Base-by-base conservation (phyloP, 2,797 vertebrate species). In the Neoniphon sammara region DNA sequence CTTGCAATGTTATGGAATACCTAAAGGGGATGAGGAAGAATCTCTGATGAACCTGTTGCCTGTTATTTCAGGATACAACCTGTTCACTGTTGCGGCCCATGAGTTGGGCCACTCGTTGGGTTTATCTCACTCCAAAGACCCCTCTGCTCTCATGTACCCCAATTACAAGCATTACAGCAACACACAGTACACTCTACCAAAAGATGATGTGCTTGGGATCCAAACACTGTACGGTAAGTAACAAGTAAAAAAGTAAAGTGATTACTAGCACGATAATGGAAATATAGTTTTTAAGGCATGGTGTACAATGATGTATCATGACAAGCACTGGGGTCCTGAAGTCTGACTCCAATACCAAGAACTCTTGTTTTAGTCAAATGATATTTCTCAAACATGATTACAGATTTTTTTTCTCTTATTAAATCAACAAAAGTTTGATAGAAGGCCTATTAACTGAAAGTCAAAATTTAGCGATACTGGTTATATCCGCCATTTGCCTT, bases 11-110 rank as follows among this genome's bases (percentile, higher is more conserved):
- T 4, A n/a, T 47, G 44, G 44, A 46, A 17, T 14, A 15, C 15
- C 15, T 17, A 7, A 18, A 20, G n/a, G 47, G 47, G 10, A 34
- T 5, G 20, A 50, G n/a, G n/a, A 50, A 11, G 20, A 50, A 20
- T 50, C 47, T 50, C 6, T 20, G 20, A 11, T 50, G 47, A 50
- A 50, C 9, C 7, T 50, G 47, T 10, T 34, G 23, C 56, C 42
- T 80, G 46, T 42, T 77, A 15, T 80, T 89, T 69, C 79, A 92
- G 92, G 93, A 81, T 91, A 86, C 68, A 88, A 76, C 57, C 83
- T 93, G 66, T 92, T 93, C 25, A 87, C 81, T 5, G 92, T 93
- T 31, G 92, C 91, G 7, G 89, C 89, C 60, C 92, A 94, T 75
- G 92, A 93, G 73, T 76, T 92, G 0, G 90, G 91, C 21, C 92